These are phyloP conservation scores for Ciconia stormi DNA, from an alignment of 2,113 vertebrate species.

Conservation along the genomic window DNA sequence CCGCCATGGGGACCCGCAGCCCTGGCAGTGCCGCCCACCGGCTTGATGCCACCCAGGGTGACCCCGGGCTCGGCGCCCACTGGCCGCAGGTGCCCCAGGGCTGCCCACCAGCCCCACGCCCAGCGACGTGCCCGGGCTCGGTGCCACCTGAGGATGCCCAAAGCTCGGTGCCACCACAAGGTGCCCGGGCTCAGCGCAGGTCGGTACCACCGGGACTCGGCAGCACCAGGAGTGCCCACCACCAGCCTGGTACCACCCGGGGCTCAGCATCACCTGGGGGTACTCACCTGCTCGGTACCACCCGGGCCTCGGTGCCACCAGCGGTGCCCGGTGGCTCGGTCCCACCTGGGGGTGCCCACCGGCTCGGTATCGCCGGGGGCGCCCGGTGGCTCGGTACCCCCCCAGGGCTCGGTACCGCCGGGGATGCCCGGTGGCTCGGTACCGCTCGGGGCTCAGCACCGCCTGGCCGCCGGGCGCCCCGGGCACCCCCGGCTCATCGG, in stretches of 20 bases:
- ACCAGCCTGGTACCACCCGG: neutral
- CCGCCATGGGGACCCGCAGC: fast-evolving
- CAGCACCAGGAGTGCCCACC: too few species aligned
- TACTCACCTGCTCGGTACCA: neutral
- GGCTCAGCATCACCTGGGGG: neutral
- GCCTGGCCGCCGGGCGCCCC: constrained; percentile 60
- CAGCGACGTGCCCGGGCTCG: neutral
- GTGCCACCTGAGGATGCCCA: neutral
- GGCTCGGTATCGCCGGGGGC: too few species aligned
- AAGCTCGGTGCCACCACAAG: neutral
- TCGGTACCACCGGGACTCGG: neutral
- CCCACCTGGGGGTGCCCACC: too few species aligned
- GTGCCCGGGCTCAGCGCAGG: fast-evolving
- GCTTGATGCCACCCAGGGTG: neutral
- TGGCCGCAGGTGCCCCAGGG: neutral
- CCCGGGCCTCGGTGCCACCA: neutral
- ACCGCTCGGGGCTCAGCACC: constrained; percentile 83
- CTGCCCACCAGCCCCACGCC: neutral
- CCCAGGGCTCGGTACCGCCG: neutral
- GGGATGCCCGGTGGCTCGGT: neutral
- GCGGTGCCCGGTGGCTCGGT: neutral
- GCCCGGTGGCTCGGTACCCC: too few species aligned
- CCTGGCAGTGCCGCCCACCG: neutral
- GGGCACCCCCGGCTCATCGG: constrained; percentile 80
- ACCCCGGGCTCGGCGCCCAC: neutral